Evolutionary conservation across 2,888 invertebrate species (phyloP).

Genomic region (Caradrina kadenii): DNA sequence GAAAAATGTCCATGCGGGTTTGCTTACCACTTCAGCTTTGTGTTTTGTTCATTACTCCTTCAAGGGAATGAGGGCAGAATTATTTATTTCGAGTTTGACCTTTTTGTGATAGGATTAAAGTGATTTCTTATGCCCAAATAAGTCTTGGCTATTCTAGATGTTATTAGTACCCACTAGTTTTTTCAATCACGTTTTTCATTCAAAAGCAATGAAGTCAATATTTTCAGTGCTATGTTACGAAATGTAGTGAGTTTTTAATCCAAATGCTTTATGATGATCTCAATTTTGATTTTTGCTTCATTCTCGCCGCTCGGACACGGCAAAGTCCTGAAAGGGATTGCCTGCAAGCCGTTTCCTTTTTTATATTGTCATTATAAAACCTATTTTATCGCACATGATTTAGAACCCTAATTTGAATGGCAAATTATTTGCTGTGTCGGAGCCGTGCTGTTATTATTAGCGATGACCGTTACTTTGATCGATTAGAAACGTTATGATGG

Average conservation of each 20-base stretch:
- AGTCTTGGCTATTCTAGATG: not conserved
- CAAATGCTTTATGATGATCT: not conserved
- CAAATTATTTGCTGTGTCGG: too few relatives aligned
- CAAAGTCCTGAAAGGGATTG: too few relatives aligned
- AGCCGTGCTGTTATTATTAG: too few relatives aligned
- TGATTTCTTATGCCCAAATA: not conserved
- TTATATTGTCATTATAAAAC: too few relatives aligned
- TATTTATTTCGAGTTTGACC: conserved; percentile 32
- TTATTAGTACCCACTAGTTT: not conserved
- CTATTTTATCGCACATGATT: too few relatives aligned
- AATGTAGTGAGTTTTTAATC: too few relatives aligned
- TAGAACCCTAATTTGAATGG: too few relatives aligned
- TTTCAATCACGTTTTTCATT: not conserved
- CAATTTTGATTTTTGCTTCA: too few relatives aligned
- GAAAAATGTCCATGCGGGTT: conserved; percentile 53
- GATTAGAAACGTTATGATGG: too few relatives aligned
- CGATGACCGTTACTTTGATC: too few relatives aligned
- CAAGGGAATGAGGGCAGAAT: conserved; percentile 15
- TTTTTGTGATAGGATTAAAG: not conserved
- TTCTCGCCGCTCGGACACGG: too few relatives aligned
- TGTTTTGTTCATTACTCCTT: conserved; percentile 32
- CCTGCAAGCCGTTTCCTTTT: too few relatives aligned
- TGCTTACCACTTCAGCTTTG: conserved; percentile 44
- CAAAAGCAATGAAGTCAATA: not conserved
- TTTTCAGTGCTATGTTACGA: not conserved